These are phyloP conservation scores for Porites evermanni DNA, from an alignment of 92 coral and sea anemone genomes.

Conservation along the genomic window DNA sequence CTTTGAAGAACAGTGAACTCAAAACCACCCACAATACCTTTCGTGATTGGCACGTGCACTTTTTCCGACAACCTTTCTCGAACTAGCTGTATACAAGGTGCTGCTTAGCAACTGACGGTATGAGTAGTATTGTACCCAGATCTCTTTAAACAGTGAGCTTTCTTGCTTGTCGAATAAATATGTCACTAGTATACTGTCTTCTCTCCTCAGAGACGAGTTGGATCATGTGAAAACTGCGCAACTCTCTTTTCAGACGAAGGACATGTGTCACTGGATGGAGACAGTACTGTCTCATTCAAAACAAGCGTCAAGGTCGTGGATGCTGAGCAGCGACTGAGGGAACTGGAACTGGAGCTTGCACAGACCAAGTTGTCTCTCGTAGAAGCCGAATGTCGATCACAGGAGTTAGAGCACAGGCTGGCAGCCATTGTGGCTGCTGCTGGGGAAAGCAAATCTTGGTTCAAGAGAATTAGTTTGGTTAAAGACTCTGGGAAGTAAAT, in stretches of 20 bases:
- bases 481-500: constrained; percentile 39
- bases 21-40: no score
- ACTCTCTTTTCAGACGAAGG: constrained; percentile 86
- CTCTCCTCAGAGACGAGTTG: constrained; percentile 82
- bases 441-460: constrained; percentile 98
- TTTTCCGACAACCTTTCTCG: no score
- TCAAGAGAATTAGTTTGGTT: constrained; percentile 82
- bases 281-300: constrained; percentile 73
- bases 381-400: constrained; percentile 96
- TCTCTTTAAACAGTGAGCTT: no score
- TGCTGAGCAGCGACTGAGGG: constrained; percentile 91
- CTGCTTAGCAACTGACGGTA: no score
- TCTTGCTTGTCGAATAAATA: no score
- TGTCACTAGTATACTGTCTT: not conserved
- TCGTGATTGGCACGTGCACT: no score
- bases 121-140: no score
- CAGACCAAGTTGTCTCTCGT: constrained; percentile 95
- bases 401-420: constrained; percentile 94
- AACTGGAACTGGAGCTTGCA: constrained; percentile 99
- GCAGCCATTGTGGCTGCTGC: constrained; percentile 84
- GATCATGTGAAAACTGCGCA: constrained; percentile 86
- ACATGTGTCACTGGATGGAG: constrained; percentile 68
- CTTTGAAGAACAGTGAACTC: no score
- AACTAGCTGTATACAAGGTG: no score
- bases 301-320: constrained; percentile 93